Evolutionary conservation across 2,888 invertebrate species (phyloP).

Genomic region (Drymonia ruficornis): DNA sequence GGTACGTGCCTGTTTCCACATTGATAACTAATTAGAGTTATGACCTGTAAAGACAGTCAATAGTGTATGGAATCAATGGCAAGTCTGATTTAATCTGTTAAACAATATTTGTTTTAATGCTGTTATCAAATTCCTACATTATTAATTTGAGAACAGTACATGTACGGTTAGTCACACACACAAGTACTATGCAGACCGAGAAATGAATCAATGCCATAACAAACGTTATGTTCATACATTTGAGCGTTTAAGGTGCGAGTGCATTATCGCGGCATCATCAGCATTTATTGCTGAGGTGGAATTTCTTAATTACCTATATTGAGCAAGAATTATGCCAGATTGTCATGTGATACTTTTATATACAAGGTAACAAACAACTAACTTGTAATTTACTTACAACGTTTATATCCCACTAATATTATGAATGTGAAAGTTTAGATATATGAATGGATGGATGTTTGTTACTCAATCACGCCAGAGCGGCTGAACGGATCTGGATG

Average conservation of each 20-base stretch:
- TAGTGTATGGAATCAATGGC: not conserved
- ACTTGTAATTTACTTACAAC: too few relatives aligned
- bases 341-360: too few relatives aligned
- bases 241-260: conserved; percentile 18
- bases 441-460: too few relatives aligned
- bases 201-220: conserved; percentile 30
- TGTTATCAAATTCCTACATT: not conserved
- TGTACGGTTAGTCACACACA: conserved; percentile 1
- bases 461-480: too few relatives aligned
- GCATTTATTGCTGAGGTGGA: not conserved
- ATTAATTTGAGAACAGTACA: not conserved
- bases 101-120: too few relatives aligned
- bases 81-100: not conserved
- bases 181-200: conserved; percentile 14
- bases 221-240: conserved; percentile 19
- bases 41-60: not conserved
- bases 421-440: too few relatives aligned
- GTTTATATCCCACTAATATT: too few relatives aligned
- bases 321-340: not conserved
- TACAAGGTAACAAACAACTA: too few relatives aligned
- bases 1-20: not conserved
- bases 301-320: not conserved
- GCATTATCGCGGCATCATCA: conserved; percentile 11
- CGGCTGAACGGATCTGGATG: too few relatives aligned
- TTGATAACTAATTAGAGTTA: not conserved